Evolutionary conservation across 2,113 vertebrate genomes (phyloP), one percentile per base, ranked within the genome.

Genomic region (Hyperopisus bebe): DNA sequence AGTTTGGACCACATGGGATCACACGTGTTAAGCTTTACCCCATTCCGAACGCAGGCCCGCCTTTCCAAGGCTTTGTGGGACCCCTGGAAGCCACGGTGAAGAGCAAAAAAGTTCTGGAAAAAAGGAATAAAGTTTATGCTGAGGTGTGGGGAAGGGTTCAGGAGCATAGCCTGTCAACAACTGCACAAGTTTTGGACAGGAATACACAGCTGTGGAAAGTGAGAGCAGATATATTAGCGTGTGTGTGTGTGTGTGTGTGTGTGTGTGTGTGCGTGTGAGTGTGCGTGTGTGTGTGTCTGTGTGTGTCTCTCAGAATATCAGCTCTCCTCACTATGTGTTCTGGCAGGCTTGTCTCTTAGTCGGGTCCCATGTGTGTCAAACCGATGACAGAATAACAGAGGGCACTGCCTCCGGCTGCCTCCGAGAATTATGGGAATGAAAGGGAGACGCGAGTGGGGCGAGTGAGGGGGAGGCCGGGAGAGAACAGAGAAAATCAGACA

Each of bases 311-410:
- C 19, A 90, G 50, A 35, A 15, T 53, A 53, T 53, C 85, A 53
- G 50, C 85, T 87, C 48, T 53, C 85, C 85, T 87, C 50, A 53
- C 85, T 87, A 51, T 87, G 85, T 21, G 17, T 53, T 15, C 85
- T 48, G n/a, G n/a, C 48, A 87, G 27, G 27, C 85, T 53, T 53
- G 85, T 39, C 48, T 87, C 48, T 87, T 35, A 87, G 85, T n/a
- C 85, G 17, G 15, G 48, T 84, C 85, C 48, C 85, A 27, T 53
- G 50, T 87, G 48, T 35, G 50, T 53, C 85, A 87, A 35, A 47
- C 82, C 21, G 82, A 84, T 84, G 82, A 84, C 82, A 84, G 82
- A 84, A 84, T 84, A 47, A 84, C 82, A 84, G 44, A 53, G 85
- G 48, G 48, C 24, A 51, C 48, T 42, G 74, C 74, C 74, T 80